Base-by-base conservation (phyloP, 2,888 invertebrate species). In the Synergus umbraculus region DNA sequence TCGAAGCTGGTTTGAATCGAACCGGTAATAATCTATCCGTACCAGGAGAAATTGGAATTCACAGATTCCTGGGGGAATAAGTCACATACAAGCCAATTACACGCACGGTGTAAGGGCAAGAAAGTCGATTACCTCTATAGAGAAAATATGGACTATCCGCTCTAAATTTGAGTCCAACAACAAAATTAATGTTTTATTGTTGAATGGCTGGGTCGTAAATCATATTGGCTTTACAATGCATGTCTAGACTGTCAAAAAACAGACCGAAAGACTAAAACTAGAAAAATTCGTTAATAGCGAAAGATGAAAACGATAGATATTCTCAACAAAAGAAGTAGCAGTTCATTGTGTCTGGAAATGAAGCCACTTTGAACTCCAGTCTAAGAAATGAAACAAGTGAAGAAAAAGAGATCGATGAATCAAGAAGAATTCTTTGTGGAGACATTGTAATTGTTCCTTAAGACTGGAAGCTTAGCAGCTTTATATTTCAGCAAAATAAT, bases 311-410 rank as follows among this genome's bases (percentile, higher is more conserved):
- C 54, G 73, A 49, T 54, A 58, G 73, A 73, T 73, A 54, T 58
- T 18, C 15, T n/a, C 41, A 73, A 73, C 73, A 73, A 54, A 73
- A 73, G 73, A 37, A 73, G 54, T 46, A 54, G 54, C 37, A 18
- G 73, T 73, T 41, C 54, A 73, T 73, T 73, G 73, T 73, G 41
- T 29, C 73, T 49, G 41, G 37, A 9, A 73, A 73, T 41, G 73
- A 58, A 73, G 37, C 54, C 41, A 41, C 29, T 73, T 54, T 73
- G 37, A 73, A 49, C 73, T 73, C 54, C n/a, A 54, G n/a, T 41
- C n/a, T 41, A 18, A 41, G 12, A 73, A 73, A 54, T n/a, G 49
- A 73, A 37, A 18, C n/a, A 29, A n/a, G 2, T 37, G 15, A 41
- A 54, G 18, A 4, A 41, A 65, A 54, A 73, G 54, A 54, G 49